Base-by-base conservation (phyloP, 37 sponge, comb jelly and placozoan genomes). In the Cliona cf. orientalis region DNA sequence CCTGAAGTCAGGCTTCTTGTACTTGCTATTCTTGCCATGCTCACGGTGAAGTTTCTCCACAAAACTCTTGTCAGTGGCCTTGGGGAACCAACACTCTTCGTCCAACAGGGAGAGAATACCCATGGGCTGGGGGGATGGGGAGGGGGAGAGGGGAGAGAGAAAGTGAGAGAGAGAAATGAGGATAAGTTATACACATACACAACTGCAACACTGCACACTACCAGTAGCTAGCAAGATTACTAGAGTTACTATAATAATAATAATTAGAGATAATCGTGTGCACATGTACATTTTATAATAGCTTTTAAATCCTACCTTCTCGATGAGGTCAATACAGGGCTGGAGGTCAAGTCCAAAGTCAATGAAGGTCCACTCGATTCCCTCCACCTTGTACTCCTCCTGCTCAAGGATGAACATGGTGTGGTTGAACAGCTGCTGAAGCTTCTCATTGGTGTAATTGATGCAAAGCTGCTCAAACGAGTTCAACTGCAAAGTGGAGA, bases 401-500 rank as follows among this genome's bases (percentile, higher is more conserved):
- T 95, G 85, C 78, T 99, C 99, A 86, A 99, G 82, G 22, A 94
- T 88, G 82, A 99, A 99, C 99, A 99, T 99, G 71, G 97, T 96
- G 91, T 99, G 95, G 87, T 99, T 99, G 89, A 99, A 99, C 78
- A 99, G 86, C 80, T 99, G 99, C 79, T 99, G 99, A 35, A 99
- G 85, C 82, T 94, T 99, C 95, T 99, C 99, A 88, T 99, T 99
- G 55, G 99, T 99, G 91, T 92, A 96, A 90, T 99, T 99, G 81
- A 99, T 99, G 58, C 99, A 99, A 75, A 99, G 78, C 81, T 99
- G 99, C 86, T 99, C 99, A 69, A 99, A 99, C 2, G 97, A 96
- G 87, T 99, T 99, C 64, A 96, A 44, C 97, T 97, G 82, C 59
- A 84, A 23, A 25, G 26, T 61, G 55, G 65, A 42, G 53, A 43